These are phyloP conservation scores for Choristoneura fumiferana DNA, from an alignment of 1,140 invertebrate genomes.

Conservation along the genomic window DNA sequence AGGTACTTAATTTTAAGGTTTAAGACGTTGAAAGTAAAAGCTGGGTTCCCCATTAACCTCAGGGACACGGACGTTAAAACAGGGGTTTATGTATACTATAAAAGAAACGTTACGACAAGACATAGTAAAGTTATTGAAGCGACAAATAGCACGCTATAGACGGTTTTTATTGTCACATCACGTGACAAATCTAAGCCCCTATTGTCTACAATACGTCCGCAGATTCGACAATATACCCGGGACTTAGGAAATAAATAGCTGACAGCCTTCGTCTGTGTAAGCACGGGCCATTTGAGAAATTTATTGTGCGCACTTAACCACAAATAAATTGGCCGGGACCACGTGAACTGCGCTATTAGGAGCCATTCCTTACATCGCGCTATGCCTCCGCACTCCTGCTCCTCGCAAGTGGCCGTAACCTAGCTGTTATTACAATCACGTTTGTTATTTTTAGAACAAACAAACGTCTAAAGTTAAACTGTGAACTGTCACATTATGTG, in stretches of 20 bases:
- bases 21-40: constrained; percentile 23
- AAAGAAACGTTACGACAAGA: constrained; percentile 29
- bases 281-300: constrained; percentile 71
- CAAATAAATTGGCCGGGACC: constrained; percentile 69
- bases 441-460: constrained; percentile 5
- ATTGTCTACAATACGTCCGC: constrained; percentile 48
- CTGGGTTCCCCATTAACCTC: constrained; percentile 19
- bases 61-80: constrained; percentile 15
- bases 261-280: constrained; percentile 58
- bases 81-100: constrained; percentile 31
- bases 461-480: no score
- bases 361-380: constrained; percentile 34
- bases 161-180: constrained; percentile 46
- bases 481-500: no score
- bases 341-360: constrained; percentile 53
- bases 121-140: constrained; percentile 28
- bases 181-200: constrained; percentile 47
- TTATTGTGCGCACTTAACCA: constrained; percentile 74
- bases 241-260: constrained; percentile 67
- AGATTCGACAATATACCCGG: constrained; percentile 60
- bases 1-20: constrained; percentile 22
- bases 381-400: constrained; percentile 12
- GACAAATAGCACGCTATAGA: constrained; percentile 32
- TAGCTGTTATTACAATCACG: not conserved
- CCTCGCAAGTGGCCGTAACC: not conserved